Percentiles rank a stretch among this genome's conserved stretches.
phyloP scores from a whole-genome alignment of 1,140 invertebrate species.

The Brachionus calyciflorus region DNA sequence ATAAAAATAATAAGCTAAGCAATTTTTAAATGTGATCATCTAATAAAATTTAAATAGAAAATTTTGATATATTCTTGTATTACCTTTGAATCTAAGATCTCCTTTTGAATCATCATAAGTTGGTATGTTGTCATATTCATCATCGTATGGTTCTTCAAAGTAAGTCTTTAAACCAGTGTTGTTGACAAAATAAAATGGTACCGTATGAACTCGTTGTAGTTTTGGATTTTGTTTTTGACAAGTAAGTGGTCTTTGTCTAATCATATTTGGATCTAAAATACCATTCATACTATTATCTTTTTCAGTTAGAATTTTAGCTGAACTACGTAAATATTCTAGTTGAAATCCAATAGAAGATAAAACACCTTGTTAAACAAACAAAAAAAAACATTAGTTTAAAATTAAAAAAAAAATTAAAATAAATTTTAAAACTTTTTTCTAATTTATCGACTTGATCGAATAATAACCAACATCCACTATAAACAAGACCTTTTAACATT shows the following conservation, averaged over 20 bases:
- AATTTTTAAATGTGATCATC: not conserved
- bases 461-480: conserved; percentile 23
- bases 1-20: not conserved
- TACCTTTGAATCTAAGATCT: conserved; percentile 27
- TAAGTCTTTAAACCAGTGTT: conserved; percentile 15
- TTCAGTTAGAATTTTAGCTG: conserved; percentile 20
- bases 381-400: not conserved
- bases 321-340: conserved; percentile 26
- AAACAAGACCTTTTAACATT: conserved; percentile 9
- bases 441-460: conserved; percentile 4
- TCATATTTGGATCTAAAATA: conserved; percentile 12
- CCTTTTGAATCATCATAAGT: not conserved
- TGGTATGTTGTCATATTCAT: conserved; percentile 12
- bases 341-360: conserved; percentile 17
- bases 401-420: no score
- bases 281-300: conserved; percentile 13
- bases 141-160: conserved; percentile 39
- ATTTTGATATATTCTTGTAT: no score
- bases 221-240: conserved; percentile 20
- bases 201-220: conserved; percentile 14
- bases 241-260: not conserved
- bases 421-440: not conserved
- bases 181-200: not conserved
- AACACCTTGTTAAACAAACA: conserved; percentile 17
- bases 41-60: not conserved